Evolutionary conservation across 2,797 vertebrate species (phyloP), one percentile per base, ranked within the genome.

Genomic region (Malurus leucopterus): DNA sequence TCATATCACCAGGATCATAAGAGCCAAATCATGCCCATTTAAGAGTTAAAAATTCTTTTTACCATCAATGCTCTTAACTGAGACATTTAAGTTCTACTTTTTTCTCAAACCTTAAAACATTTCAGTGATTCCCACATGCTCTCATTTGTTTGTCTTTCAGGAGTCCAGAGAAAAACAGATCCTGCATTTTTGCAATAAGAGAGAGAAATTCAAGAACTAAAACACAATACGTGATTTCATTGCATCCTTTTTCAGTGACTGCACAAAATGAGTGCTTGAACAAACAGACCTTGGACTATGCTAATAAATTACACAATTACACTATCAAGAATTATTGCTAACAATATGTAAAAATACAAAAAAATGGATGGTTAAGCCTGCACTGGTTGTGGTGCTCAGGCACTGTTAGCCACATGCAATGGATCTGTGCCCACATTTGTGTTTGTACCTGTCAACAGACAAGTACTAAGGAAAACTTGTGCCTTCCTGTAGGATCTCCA

Each of bases 391-490:
- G 18, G 19, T 41, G 23, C 38, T 78, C 16, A n/a, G 79, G 55
- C 38, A 16, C 30, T 26, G 12, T 24, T 29, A 47, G 61, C 44
- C 38, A 36, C 0, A 0, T 32, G 47, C 40, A 72, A 29, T 8
- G 15, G 32, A 22, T 5, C 3, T 0, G 1, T 15, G 9, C 23
- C 32, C 14, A 8, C 0, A 0, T 2, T 9, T 0, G 0, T 34
- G 22, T 24, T 80, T 64, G 1, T 6, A 23, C 16, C 43, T 76
- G 26, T 13, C 41, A 71, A 5, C 17, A 61, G 43, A 22, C 36
- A 47, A 4, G 29, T 15, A 62, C 8, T 13, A 63, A 78, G 57
- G 38, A 59, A 32, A 75, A 13, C 18, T 41, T 58, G 30, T 65
- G 44, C 53, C 30, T 79, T 79, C 34, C 84, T 61, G 29, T 36